Percentiles rank a stretch among this genome's conserved stretches.
Conservation (phyloP, 2,888 invertebrate species). For the Tromatobia lineatoria region DNA sequence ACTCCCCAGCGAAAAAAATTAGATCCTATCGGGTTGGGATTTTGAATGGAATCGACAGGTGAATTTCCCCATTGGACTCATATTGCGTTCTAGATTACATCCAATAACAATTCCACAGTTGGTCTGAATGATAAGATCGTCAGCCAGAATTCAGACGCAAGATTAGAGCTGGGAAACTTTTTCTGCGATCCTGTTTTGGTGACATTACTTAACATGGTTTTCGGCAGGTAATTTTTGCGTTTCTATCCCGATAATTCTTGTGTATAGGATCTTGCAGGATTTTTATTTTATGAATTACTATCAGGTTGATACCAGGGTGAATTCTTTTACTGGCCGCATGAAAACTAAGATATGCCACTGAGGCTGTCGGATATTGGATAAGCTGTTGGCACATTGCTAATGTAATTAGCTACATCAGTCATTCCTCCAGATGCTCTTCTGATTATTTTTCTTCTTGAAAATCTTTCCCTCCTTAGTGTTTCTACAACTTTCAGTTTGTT, state of each 20-base stretch:
- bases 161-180: neutral
- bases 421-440: conserved; percentile 20
- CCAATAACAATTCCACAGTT: neutral
- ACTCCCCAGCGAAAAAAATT: neutral
- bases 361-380: conserved; percentile 16
- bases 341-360: neutral
- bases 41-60: conserved; percentile 10
- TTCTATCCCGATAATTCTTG: too few species aligned
- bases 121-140: neutral
- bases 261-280: too few species aligned
- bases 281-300: too few species aligned
- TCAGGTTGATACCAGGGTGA: too few species aligned
- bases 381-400: conserved; percentile 65
- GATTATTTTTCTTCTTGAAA: conserved; percentile 21
- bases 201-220: too few species aligned
- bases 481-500: conserved; percentile 33
- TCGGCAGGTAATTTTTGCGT: too few species aligned
- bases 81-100: neutral
- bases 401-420: conserved; percentile 77
- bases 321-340: too few species aligned
- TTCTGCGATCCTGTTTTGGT: neutral
- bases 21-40: neutral
- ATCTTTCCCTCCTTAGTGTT: conserved; percentile 55
- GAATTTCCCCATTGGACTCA: conserved; percentile 2
- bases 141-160: neutral